Percentiles rank a stretch among this genome's conserved stretches.
Evolutionary conservation across 2,888 invertebrate species (phyloP).

Genomic region (Tribolium freemani): DNA sequence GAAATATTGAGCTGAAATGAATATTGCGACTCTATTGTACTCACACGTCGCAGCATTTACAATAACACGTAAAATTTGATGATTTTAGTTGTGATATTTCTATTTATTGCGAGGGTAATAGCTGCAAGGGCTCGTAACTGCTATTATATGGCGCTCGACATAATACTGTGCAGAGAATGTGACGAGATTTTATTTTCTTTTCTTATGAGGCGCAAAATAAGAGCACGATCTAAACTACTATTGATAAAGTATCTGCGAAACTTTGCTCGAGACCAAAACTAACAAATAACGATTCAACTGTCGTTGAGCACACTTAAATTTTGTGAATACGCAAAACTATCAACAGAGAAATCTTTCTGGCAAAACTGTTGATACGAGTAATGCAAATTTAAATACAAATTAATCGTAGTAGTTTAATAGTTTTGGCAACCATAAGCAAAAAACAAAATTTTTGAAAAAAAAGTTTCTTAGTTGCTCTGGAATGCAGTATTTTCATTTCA

Average conservation of each 20-base stretch:
- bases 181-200: constrained; percentile 5
- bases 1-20: not conserved
- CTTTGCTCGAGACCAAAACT: not conserved
- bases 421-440: too few species aligned
- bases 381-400: too few species aligned
- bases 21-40: not conserved
- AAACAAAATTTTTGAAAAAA: too few species aligned
- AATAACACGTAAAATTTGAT: constrained; percentile 10
- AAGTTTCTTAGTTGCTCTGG: too few species aligned
- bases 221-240: not conserved
- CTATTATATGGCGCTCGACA: not conserved
- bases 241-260: not conserved
- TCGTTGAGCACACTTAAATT: too few species aligned
- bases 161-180: not conserved
- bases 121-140: not conserved
- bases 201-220: not conserved
- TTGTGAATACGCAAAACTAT: too few species aligned
- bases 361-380: too few species aligned
- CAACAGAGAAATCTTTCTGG: too few species aligned
- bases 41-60: constrained; percentile 12
- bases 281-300: too few species aligned
- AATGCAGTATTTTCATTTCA: too few species aligned
- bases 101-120: constrained; percentile 5
- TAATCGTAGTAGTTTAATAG: too few species aligned
- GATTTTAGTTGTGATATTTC: constrained; percentile 11